A percentile compares a stretch with the other conserved stretches of the same genome.
phyloP scores from a whole-genome alignment of 2,113 vertebrate genomes.

The Heptranchias perlo region DNA sequence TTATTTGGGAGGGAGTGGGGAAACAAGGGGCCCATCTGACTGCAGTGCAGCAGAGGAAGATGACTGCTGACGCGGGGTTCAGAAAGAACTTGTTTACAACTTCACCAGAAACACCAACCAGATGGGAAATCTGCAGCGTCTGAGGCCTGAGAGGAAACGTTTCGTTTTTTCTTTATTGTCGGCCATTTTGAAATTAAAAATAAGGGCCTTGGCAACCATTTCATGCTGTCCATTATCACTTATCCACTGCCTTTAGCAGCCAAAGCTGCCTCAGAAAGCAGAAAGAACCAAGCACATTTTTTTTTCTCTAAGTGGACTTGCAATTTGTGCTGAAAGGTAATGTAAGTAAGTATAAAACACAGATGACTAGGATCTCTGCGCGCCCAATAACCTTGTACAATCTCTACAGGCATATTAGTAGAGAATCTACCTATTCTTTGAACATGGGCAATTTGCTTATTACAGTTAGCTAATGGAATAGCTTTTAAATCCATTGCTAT shows the following conservation, averaged over 20 bases:
- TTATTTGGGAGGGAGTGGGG: too few relatives aligned
- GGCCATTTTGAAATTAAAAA: background rate
- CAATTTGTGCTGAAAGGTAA: background rate
- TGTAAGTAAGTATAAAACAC: constrained; percentile 7
- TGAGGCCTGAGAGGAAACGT: background rate
- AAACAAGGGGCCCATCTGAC: background rate
- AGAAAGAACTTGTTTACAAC: background rate
- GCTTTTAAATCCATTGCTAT: background rate
- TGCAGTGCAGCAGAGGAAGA: background rate
- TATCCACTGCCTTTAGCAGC: background rate
- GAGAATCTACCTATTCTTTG: background rate
- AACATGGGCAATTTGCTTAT: constrained; percentile 19
- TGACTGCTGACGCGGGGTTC: background rate
- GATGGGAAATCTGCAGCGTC: background rate
- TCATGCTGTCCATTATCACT: background rate
- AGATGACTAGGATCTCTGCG: background rate
- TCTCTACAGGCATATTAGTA: background rate
- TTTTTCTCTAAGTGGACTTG: background rate
- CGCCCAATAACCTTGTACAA: background rate
- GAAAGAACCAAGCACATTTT: background rate
- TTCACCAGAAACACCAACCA: too few relatives aligned
- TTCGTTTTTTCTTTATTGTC: background rate
- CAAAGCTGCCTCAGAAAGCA: background rate
- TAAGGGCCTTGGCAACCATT: background rate
- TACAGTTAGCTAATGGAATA: background rate